Conservation (phyloP, 37 sponge, comb jelly and placozoan species). For the Tethya wilhelma region DNA sequence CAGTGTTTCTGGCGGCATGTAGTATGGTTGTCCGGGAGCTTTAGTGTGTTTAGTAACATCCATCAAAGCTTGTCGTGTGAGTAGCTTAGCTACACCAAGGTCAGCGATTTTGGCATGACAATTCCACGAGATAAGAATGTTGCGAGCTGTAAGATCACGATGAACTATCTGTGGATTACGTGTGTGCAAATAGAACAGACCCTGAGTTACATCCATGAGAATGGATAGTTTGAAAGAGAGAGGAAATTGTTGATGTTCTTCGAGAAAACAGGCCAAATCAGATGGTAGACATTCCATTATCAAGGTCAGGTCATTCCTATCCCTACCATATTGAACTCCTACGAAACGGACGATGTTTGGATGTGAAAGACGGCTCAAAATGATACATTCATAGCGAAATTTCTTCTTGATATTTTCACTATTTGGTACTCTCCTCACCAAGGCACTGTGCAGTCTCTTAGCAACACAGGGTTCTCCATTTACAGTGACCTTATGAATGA, state of each 20-base stretch:
- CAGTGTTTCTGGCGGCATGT: too few species aligned
- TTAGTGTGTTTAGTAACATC: background rate
- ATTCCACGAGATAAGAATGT: conserved; percentile 1
- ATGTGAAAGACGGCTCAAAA: conserved; percentile 26
- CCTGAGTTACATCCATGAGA: conserved; percentile 29
- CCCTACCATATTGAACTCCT: conserved; percentile 12
- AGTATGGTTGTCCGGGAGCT: conserved; percentile 4
- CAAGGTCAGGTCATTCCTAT: conserved; percentile 3
- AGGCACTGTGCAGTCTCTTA: conserved; percentile 14
- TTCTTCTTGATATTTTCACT: background rate
- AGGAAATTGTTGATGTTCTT: background rate
- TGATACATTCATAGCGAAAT: conserved; percentile 25
- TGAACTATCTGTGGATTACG: conserved; percentile 12
- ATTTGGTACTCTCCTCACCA: background rate
- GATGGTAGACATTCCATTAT: conserved; percentile 4
- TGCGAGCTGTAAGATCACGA: conserved; percentile 4
- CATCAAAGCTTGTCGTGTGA: background rate
- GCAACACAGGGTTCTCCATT: conserved; percentile 30
- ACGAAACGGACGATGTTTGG: conserved; percentile 41
- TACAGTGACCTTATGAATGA: conserved; percentile 11
- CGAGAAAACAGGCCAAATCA: conserved; percentile 1
- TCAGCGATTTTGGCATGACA: conserved; percentile 26
- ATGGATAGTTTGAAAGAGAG: conserved; percentile 27
- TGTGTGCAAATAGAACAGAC: conserved; percentile 19
- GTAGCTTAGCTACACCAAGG: conserved; percentile 16